Percentiles rank a stretch among this genome's conserved stretches.
phyloP scores from a whole-genome alignment of 2,888 invertebrate species.

The Ormyrus nitidulus region DNA sequence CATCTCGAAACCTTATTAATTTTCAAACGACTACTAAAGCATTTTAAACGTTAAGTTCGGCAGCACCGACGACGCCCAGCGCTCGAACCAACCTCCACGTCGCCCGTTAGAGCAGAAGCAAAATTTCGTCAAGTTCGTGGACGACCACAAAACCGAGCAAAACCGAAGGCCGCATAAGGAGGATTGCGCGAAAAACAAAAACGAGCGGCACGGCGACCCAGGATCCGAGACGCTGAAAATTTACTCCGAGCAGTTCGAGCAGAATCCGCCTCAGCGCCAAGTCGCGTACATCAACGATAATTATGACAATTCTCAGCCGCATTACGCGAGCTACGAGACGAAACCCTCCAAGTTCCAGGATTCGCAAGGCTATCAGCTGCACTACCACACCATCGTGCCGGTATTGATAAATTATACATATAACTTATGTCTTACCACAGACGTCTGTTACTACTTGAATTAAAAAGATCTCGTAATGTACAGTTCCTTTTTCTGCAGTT shows the following conservation, averaged over 20 bases:
- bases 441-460: no score
- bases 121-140: constrained; percentile 45
- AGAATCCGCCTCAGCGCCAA: not conserved
- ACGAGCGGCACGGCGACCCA: constrained; percentile 23
- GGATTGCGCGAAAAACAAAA: not conserved
- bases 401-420: no score
- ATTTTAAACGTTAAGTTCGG: constrained; percentile 21
- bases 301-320: constrained; percentile 30
- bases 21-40: no score
- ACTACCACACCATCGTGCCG: no score
- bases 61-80: not conserved
- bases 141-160: not conserved
- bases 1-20: no score
- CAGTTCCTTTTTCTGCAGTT: not conserved
- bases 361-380: not conserved
- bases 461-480: no score
- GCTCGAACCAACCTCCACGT: not conserved
- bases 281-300: constrained; percentile 8
- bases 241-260: no score
- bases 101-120: constrained; percentile 6
- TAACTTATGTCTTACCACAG: no score
- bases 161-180: not conserved
- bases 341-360: constrained; percentile 44
- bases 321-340: constrained; percentile 35
- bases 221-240: not conserved